These are phyloP conservation scores for Lepisosteus osseus DNA, from an alignment of 2,113 vertebrate genomes.

Conservation along the genomic window DNA sequence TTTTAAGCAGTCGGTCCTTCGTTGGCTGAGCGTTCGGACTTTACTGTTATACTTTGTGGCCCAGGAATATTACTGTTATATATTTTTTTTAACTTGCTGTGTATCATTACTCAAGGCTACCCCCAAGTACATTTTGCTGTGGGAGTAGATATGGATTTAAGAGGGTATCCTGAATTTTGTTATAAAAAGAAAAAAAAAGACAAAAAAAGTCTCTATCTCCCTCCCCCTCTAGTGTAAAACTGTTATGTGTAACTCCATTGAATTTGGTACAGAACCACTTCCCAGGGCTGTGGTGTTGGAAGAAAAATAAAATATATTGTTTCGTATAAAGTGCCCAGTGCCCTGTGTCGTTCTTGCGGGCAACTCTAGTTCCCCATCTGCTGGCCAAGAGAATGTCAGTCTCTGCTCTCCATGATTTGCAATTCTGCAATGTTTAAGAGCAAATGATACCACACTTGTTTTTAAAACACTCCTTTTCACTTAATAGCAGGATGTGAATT, in stretches of 20 bases:
- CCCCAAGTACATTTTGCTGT: slow-evolving; percentile 66
- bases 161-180: slow-evolving; percentile 69
- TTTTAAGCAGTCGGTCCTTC: slow-evolving; percentile 45
- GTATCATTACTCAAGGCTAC: slow-evolving; percentile 65
- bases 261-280: slow-evolving; percentile 85
- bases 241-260: slow-evolving; percentile 83
- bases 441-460: no score
- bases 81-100: slow-evolving; percentile 44
- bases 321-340: slow-evolving; percentile 69
- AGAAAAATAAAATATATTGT: slow-evolving; percentile 84
- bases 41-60: slow-evolving; percentile 42
- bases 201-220: slow-evolving; percentile 37
- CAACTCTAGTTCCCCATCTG: not conserved
- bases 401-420: not conserved
- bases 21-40: slow-evolving; percentile 41
- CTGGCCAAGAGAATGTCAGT: not conserved
- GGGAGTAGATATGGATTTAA: slow-evolving; percentile 76
- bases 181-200: slow-evolving; percentile 30
- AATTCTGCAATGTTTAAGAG: no score
- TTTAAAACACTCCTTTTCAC: no score
- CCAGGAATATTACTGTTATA: slow-evolving; percentile 37
- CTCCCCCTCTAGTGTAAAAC: slow-evolving; percentile 69
- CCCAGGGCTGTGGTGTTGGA: slow-evolving; percentile 84
- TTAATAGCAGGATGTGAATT: no score
- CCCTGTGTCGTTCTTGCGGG: slow-evolving; percentile 40